These are phyloP conservation scores for Hirtodrosophila cameraria DNA, from an alignment of 2,888 invertebrate species.

Conservation along the genomic window DNA sequence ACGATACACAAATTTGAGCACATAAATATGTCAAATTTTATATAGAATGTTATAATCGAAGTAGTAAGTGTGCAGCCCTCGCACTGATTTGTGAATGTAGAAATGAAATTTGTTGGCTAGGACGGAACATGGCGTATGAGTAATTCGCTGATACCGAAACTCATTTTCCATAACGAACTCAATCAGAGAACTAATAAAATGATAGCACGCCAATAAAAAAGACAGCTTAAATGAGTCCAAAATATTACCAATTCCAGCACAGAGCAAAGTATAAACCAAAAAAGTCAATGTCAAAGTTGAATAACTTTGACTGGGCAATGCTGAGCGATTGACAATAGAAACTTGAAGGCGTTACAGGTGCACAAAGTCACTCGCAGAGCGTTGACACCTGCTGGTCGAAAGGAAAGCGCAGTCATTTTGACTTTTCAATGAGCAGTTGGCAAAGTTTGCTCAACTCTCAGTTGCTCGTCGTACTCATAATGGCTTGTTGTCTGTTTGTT, in stretches of 20 bases:
- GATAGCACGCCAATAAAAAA: not conserved
- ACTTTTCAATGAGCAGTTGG: constrained; percentile 24
- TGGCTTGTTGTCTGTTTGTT: constrained; percentile 16
- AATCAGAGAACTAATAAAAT: constrained; percentile 14
- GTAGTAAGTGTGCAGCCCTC: not conserved
- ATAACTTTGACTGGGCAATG: not conserved
- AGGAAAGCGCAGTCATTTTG: constrained; percentile 24
- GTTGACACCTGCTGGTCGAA: constrained; percentile 37
- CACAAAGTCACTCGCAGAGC: constrained; percentile 16
- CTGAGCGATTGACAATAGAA: constrained; percentile 17
- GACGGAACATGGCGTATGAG: constrained; percentile 40
- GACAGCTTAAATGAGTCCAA: no score
- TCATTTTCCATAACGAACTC: constrained; percentile 16
- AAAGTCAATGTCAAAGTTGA: constrained; percentile 1
- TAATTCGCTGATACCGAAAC: constrained; percentile 6
- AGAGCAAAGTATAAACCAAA: not conserved
- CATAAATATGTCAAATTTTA: no score
- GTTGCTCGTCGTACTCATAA: not conserved
- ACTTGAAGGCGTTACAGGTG: constrained; percentile 9
- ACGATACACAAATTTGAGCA: no score
- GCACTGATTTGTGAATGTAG: not conserved
- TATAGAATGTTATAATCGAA: no score
- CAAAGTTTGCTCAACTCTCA: constrained; percentile 5
- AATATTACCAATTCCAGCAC: no score
- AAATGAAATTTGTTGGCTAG: not conserved